Evolutionary conservation across 2,888 invertebrate species (phyloP), one percentile per base, ranked within the genome.

Genomic region (Lampropteryx suffumata): DNA sequence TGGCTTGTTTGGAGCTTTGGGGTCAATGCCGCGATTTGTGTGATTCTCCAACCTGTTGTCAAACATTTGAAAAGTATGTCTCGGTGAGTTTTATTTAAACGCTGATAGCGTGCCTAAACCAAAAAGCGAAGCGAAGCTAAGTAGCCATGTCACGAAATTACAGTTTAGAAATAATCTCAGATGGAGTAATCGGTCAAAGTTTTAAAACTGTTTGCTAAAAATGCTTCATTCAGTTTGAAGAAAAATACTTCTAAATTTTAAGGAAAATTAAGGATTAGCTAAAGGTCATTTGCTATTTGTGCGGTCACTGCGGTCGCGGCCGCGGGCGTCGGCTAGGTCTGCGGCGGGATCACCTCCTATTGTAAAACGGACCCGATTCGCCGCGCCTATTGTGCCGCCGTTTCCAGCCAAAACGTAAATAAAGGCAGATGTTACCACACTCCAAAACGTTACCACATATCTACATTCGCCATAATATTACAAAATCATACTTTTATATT

Each of bases 381-480:
- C 73, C 74, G 82, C 82, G 78, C 79, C 85, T 75, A 84, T 88
- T 88, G 86, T 86, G 76, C 78, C 75, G 73, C 78, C 72, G 76
- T 81, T 83, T 81, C 79, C 76, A 86, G 83, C 83, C 85, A 79
- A 85, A 88, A 88, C 87, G 87, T 89, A 89, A 89, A 90, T 90
- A 89, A 89, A 89, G 65, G 82, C 89, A 90, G 89, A 89, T 90
- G 89, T 89, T 87, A 80, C 89, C 85, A 69, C 79, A 82, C 84
- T 84, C 81, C 80, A 75, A 79, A 83, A 78, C 72, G 71, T 73
- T 68, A 64, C 61, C 54, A 63, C 64, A 59, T 55, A 57, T 51
- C 55, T 54, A 43, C 65, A 35, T 12, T 10, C 57, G 47, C 47
- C 62, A 50, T 17, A 17, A n/a, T 64, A 73, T 61, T 56, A 57